Conservation (phyloP, 2,888 invertebrate genomes). For the Sinelater perroti region DNA sequence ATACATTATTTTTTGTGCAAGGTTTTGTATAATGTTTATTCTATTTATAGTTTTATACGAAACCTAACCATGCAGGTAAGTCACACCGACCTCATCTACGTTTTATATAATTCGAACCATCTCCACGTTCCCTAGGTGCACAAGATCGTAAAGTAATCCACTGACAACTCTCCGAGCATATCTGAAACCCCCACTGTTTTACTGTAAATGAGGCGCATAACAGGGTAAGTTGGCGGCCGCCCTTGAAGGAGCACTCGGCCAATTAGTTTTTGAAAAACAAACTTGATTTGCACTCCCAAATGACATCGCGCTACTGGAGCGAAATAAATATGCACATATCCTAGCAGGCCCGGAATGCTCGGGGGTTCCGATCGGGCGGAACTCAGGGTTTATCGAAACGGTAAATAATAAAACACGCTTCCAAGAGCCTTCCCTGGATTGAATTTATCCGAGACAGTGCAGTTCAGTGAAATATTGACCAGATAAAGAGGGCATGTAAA, state of each 20-base stretch:
- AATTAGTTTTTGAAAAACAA: constrained; percentile 27
- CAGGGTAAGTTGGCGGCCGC: constrained; percentile 18
- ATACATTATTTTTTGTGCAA: too few species aligned
- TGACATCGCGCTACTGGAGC: background rate
- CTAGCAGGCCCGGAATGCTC: background rate
- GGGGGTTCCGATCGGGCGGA: background rate
- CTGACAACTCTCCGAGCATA: constrained; percentile 5
- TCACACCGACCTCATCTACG: background rate
- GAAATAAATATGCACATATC: constrained; percentile 2
- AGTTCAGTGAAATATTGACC: background rate
- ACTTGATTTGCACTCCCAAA: background rate
- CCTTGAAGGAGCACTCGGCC: constrained; percentile 24
- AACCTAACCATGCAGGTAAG: too few species aligned
- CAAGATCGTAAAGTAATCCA: too few species aligned
- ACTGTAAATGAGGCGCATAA: constrained; percentile 31
- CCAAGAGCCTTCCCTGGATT: background rate
- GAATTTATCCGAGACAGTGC: background rate
- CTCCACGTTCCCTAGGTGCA: too few species aligned
- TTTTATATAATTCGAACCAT: too few species aligned
- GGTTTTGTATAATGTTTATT: too few species aligned
- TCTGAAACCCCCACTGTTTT: constrained; percentile 30
- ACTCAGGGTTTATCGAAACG: too few species aligned
- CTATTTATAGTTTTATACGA: too few species aligned
- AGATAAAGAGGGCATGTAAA: constrained; percentile 18
- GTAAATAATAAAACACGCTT: background rate